A percentile compares a stretch with the other conserved stretches of the same genome.
These are phyloP conservation scores for Pterophyllum scalare DNA, from an alignment of 2,113 vertebrate species.

Conservation along the genomic window DNA sequence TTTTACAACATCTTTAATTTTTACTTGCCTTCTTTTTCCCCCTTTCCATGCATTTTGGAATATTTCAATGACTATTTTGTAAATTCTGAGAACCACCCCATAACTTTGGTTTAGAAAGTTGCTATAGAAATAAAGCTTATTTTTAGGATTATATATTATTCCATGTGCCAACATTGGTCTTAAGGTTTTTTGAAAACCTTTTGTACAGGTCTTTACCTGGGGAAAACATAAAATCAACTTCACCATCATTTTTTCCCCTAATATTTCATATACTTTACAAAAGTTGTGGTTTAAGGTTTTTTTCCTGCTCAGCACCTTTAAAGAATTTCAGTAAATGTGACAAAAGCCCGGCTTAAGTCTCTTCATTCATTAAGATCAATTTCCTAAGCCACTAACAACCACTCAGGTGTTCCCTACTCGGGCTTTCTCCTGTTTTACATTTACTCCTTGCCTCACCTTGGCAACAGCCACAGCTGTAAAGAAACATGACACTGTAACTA, in stretches of 20 bases:
- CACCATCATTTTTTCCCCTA: neutral
- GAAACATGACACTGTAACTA: conserved; percentile 64
- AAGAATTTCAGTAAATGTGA: conserved; percentile 35
- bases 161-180: neutral
- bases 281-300: conserved; percentile 16
- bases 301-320: conserved; percentile 36
- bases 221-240: neutral
- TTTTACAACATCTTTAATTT: neutral
- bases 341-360: conserved; percentile 51
- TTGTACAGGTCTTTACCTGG: neutral
- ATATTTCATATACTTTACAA: neutral
- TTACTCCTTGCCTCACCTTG: conserved; percentile 47
- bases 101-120: neutral
- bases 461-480: conserved; percentile 42
- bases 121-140: neutral
- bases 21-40: too few relatives aligned
- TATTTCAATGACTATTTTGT: too few relatives aligned
- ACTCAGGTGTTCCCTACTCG: conserved; percentile 33
- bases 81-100: neutral
- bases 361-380: conserved; percentile 65
- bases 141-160: too few relatives aligned
- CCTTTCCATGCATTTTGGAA: too few relatives aligned
- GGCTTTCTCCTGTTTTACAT: conserved; percentile 45
- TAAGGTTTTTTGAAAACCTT: neutral
- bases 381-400: conserved; percentile 69